Conservation (phyloP, 2,113 vertebrate genomes). For the Eretmochelys imbricata region DNA sequence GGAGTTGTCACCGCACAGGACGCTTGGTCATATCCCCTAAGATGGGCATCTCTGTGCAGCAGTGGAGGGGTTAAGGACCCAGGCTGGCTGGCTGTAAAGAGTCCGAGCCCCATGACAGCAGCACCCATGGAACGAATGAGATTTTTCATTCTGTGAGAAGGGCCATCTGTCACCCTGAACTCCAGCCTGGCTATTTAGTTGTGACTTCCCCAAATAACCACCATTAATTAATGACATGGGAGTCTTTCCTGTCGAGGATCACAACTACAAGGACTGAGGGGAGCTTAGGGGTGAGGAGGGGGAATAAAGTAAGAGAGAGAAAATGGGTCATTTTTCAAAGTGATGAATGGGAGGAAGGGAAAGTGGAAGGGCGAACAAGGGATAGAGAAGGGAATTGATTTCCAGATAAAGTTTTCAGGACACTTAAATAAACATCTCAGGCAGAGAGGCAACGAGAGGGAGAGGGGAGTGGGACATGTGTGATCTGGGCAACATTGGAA, state of each 20-base stretch:
- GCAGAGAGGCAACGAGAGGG: fast-evolving
- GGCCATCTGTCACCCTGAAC: constrained; percentile 23
- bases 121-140: fast-evolving
- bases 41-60: not conserved
- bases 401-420: constrained; percentile 66
- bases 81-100: fast-evolving
- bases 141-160: not conserved
- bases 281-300: not conserved
- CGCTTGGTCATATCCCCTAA: not conserved
- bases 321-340: constrained; percentile 57
- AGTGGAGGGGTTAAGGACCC: not conserved
- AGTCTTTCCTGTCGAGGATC: constrained; percentile 22
- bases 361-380: constrained; percentile 65
- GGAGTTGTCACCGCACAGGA: not conserved
- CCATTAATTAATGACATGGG: constrained; percentile 41
- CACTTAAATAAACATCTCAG: constrained; percentile 67
- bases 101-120: not conserved
- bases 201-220: constrained; percentile 18
- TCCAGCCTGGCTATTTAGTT: not conserved
- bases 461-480: fast-evolving
- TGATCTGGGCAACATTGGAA: not conserved
- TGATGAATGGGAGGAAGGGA: constrained; percentile 75
- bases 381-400: constrained; percentile 61
- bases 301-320: not conserved
- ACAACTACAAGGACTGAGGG: not conserved